Base-by-base conservation (phyloP, 2,797 vertebrate genomes). In the Enteromius thamalakanensis region DNA sequence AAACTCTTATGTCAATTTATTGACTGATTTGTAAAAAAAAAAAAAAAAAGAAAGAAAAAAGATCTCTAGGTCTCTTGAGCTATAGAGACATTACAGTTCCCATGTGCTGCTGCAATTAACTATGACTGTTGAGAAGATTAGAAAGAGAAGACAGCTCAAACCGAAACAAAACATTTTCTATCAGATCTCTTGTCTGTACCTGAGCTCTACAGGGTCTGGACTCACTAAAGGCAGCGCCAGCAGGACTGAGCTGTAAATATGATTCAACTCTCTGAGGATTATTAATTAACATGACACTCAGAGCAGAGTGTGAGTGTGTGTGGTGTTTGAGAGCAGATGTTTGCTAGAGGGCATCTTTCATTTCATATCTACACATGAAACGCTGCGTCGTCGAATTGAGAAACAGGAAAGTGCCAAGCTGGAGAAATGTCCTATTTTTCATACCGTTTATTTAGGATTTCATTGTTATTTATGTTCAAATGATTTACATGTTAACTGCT, bases 301-400 rank as follows among this genome's bases (percentile, higher is more conserved):
- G 64, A 55, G 67, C 65, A 40, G 45, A 79, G 79, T 72, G 55
- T 65, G 86, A 60, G 51, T 87, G 87, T 85, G 90, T 83, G 87
- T 88, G 80, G 70, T 80, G 32, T 81, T 42, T 76, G 40, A 53
- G 79, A 85, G 80, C 84, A 94, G 93, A 94, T 95, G 94, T 94
- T 93, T 90, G 92, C 94, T 93, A 42, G 60, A 80, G 93, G 92
- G 92, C 42, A 81, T 90, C 89, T 92, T 75, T 65, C 91, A 90
- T 92, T 92, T 92, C 70, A 53, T 32, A 79, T 83, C 80, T 62
- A 58, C 76, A 76, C 76, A 86, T 62, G 55, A 86, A 79, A 29
- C 21, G 2, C 76, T 70, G 9, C 42, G 6, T 90, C 90, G 72
- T 81, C 90, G 90, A 90, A 92, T 89, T 76, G 49, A 77, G 34